These are phyloP conservation scores for Cecropterus lyciades DNA, from an alignment of 1,140 invertebrate genomes.

Conservation along the genomic window DNA sequence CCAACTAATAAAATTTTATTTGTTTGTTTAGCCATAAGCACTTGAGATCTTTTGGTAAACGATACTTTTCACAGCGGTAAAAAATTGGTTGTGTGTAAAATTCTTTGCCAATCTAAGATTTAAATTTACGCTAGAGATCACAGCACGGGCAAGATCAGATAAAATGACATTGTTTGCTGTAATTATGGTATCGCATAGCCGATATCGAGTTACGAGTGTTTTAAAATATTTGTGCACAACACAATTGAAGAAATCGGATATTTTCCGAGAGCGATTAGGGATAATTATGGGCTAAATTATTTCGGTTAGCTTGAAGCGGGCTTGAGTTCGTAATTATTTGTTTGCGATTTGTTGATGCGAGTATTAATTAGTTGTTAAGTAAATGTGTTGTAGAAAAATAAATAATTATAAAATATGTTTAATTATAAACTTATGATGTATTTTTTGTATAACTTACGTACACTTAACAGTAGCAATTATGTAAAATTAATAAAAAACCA, in stretches of 20 bases:
- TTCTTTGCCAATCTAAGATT: slow-evolving; percentile 12
- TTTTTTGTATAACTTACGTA: too few relatives aligned
- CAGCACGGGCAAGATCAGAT: slow-evolving; percentile 34
- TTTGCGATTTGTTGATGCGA: slow-evolving; percentile 7
- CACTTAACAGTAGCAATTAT: too few relatives aligned
- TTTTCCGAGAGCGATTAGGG: slow-evolving; percentile 48
- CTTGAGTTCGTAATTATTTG: slow-evolving; percentile 1
- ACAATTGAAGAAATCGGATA: slow-evolving; percentile 59
- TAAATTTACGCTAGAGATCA: slow-evolving; percentile 35
- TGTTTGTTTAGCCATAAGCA: too few relatives aligned
- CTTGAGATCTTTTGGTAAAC: too few relatives aligned
- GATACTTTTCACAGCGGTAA: not conserved
- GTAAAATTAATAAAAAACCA: too few relatives aligned
- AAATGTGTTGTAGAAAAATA: not conserved
- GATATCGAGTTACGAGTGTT: slow-evolving; percentile 51
- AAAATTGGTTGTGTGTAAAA: slow-evolving; percentile 21
- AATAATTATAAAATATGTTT: too few relatives aligned
- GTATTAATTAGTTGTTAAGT: not conserved
- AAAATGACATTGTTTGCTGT: slow-evolving; percentile 60
- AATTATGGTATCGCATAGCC: slow-evolving; percentile 55
- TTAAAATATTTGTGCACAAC: slow-evolving; percentile 49
- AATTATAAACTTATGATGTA: too few relatives aligned
- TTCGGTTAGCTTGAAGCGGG: slow-evolving; percentile 13
- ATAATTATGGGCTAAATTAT: slow-evolving; percentile 42
- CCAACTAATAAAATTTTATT: too few relatives aligned